These are phyloP conservation scores for Danio choprae DNA, from an alignment of 2,797 vertebrate species.

Conservation along the genomic window DNA sequence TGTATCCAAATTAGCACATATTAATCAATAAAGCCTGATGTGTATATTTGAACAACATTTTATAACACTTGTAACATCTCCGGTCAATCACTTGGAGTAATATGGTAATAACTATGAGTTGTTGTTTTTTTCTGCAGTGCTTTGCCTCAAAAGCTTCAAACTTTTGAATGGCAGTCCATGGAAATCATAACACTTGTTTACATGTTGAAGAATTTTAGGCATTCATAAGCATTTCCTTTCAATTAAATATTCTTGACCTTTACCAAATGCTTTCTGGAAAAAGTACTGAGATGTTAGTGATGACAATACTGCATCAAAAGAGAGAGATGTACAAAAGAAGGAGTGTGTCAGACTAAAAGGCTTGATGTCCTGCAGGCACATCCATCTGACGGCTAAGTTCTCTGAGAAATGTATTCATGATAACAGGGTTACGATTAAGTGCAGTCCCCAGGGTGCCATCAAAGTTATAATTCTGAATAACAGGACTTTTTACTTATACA, in stretches of 20 bases:
- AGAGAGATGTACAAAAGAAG: conserved; percentile 9
- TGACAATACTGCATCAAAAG: conserved; percentile 4
- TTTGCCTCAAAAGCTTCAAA: neutral
- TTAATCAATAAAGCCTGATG: no score
- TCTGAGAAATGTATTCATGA: conserved; percentile 31
- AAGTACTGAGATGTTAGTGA: conserved; percentile 3
- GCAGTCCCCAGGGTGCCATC: conserved; percentile 16
- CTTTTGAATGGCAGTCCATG: neutral
- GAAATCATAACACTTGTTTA: neutral
- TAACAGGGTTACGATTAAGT: conserved; percentile 32
- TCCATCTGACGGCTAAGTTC: conserved; percentile 19
- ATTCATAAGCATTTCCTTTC: neutral
- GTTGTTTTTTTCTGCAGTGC: no score
- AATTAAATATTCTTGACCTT: neutral
- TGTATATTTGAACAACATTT: no score
- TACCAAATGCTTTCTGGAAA: neutral
- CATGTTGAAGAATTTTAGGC: neutral
- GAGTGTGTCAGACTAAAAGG: neutral
- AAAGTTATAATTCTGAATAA: conserved; percentile 13
- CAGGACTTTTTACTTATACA: neutral
- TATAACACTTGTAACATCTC: no score
- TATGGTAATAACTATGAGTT: no score
- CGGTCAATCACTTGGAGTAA: no score
- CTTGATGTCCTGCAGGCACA: conserved; percentile 6
- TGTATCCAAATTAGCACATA: no score